Percentiles rank a stretch among this genome's conserved stretches.
These are phyloP conservation scores for Camarhynchus parvulus DNA, from an alignment of 2,113 vertebrate genomes.

Conservation along the genomic window DNA sequence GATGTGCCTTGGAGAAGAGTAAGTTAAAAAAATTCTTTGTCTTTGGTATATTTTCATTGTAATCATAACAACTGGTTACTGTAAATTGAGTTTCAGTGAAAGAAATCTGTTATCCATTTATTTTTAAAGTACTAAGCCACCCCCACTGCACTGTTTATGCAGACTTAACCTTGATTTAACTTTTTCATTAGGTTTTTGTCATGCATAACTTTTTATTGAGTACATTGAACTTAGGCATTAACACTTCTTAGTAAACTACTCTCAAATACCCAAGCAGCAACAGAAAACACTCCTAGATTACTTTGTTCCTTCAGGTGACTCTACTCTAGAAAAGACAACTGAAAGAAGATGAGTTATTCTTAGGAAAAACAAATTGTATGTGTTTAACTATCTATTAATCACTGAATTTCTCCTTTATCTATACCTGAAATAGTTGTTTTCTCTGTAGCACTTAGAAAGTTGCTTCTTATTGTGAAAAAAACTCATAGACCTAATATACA, in stretches of 20 bases:
- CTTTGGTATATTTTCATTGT: not conserved
- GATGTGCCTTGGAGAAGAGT: constrained; percentile 90
- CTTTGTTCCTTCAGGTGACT: not conserved
- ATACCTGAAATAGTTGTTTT: not conserved
- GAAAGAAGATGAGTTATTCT: not conserved
- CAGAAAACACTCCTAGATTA: not conserved
- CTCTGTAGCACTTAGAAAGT: not conserved
- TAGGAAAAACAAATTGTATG: not conserved
- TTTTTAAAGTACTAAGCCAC: not conserved
- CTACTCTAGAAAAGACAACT: not conserved
- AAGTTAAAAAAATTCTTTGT: constrained; percentile 47
- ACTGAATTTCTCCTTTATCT: not conserved
- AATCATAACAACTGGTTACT: not conserved
- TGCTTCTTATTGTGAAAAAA: not conserved
- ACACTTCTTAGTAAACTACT: not conserved
- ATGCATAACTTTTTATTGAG: not conserved
- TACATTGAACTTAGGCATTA: not conserved
- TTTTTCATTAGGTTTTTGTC: not conserved
- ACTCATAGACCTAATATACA: not conserved
- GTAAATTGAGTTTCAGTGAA: not conserved
- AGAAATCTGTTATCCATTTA: not conserved
- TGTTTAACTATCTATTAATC: not conserved
- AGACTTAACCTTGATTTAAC: not conserved
- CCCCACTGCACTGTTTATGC: not conserved
- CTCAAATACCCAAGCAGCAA: not conserved